Percentiles rank a stretch among this genome's conserved stretches.
These are phyloP conservation scores for Xyliphius kryptos DNA, from an alignment of 2,113 vertebrate species.

Conservation along the genomic window DNA sequence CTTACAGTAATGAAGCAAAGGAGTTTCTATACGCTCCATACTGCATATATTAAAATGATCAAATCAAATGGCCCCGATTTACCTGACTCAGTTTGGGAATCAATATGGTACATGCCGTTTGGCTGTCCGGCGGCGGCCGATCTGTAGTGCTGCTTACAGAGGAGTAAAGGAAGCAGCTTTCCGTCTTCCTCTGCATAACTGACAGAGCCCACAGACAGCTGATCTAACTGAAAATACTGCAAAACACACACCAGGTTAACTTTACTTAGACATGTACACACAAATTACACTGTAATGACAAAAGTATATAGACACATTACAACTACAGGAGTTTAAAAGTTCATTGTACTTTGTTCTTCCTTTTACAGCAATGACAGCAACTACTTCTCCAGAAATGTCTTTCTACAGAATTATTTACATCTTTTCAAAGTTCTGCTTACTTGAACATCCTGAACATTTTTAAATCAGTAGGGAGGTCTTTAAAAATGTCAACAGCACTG, in stretches of 20 bases:
- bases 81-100: constrained; percentile 80
- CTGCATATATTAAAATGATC: neutral
- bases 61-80: neutral
- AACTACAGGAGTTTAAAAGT: too few relatives aligned
- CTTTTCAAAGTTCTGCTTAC: too few relatives aligned
- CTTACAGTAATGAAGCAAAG: too few relatives aligned
- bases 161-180: constrained; percentile 62
- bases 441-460: too few relatives aligned
- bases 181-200: constrained; percentile 67
- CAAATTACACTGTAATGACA: neutral
- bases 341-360: too few relatives aligned
- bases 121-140: constrained; percentile 61
- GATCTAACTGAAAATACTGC: constrained; percentile 76
- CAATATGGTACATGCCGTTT: constrained; percentile 68
- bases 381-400: too few relatives aligned
- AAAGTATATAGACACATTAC: neutral
- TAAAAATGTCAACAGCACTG: too few relatives aligned
- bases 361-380: too few relatives aligned
- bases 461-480: too few relatives aligned
- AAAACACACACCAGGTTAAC: constrained; percentile 43
- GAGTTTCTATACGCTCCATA: too few relatives aligned
- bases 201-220: constrained; percentile 76
- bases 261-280: neutral
- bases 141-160: constrained; percentile 84
- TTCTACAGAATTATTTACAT: too few relatives aligned